Evolutionary conservation across 1,140 invertebrate genomes (phyloP).

Genomic region (Diuraphis noxia): DNA sequence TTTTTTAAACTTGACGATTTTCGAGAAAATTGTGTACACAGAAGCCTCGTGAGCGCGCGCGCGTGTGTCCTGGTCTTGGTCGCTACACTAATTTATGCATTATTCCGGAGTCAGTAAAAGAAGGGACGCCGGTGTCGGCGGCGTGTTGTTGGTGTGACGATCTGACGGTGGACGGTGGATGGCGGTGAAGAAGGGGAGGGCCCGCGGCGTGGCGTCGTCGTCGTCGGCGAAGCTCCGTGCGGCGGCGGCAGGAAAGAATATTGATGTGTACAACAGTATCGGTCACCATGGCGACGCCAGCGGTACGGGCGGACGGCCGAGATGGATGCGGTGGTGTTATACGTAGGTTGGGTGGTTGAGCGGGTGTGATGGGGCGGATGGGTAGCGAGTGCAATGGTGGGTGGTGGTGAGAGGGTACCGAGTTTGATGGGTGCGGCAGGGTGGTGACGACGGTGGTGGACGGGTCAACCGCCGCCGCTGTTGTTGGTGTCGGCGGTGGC

Average conservation of each 20-base stretch:
- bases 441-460: neutral
- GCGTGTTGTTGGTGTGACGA: neutral
- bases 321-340: neutral
- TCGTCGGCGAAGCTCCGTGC: constrained; percentile 15
- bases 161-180: neutral
- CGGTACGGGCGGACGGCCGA: neutral
- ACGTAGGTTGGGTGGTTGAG: neutral
- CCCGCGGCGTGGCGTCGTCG: constrained; percentile 20
- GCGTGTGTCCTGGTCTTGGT: neutral
- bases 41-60: too few relatives aligned
- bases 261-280: constrained; percentile 50
- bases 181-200: neutral
- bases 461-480: neutral
- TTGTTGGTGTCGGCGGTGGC: neutral
- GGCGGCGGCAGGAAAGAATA: constrained; percentile 48
- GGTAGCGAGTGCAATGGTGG: neutral
- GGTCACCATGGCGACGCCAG: constrained; percentile 33
- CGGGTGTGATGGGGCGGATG: neutral
- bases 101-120: constrained; percentile 19
- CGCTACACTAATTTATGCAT: constrained; percentile 36
- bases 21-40: neutral
- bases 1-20: neutral
- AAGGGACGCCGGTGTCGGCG: neutral
- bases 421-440: neutral
- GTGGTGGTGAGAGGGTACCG: neutral